phyloP scores from a whole-genome alignment of 2,888 invertebrate genomes.

The Nasonovia ribisnigri region DNA sequence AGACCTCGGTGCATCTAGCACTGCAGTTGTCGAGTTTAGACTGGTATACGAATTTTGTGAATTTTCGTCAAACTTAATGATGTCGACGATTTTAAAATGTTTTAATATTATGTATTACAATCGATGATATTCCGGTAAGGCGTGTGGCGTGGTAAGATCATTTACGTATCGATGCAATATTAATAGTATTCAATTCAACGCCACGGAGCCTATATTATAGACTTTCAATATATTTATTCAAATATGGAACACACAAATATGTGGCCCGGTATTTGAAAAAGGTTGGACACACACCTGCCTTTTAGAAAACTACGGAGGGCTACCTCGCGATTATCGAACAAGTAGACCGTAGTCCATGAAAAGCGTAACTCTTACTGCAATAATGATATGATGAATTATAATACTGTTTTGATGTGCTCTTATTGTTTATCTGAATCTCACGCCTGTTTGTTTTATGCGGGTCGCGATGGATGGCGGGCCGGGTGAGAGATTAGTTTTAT shows the following conservation, averaged over 20 bases:
- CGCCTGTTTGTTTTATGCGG: not conserved
- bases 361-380: not conserved
- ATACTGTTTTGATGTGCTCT: not conserved
- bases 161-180: too few species aligned
- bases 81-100: not conserved
- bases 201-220: too few species aligned
- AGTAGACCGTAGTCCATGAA: not conserved
- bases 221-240: too few species aligned
- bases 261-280: too few species aligned
- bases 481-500: not conserved
- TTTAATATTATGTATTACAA: not conserved
- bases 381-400: not conserved
- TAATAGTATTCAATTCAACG: too few species aligned
- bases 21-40: not conserved
- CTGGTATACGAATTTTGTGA: not conserved
- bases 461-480: not conserved
- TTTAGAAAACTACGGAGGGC: not conserved
- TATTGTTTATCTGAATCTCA: slow-evolving; percentile 5
- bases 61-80: not conserved
- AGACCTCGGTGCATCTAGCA: slow-evolving; percentile 31
- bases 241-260: too few species aligned
- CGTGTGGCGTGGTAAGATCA: too few species aligned
- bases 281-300: too few species aligned
- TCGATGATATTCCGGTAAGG: not conserved
- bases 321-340: not conserved